phyloP scores from a whole-genome alignment of 1,140 invertebrate species.

The Trinorchestia longiramus region DNA sequence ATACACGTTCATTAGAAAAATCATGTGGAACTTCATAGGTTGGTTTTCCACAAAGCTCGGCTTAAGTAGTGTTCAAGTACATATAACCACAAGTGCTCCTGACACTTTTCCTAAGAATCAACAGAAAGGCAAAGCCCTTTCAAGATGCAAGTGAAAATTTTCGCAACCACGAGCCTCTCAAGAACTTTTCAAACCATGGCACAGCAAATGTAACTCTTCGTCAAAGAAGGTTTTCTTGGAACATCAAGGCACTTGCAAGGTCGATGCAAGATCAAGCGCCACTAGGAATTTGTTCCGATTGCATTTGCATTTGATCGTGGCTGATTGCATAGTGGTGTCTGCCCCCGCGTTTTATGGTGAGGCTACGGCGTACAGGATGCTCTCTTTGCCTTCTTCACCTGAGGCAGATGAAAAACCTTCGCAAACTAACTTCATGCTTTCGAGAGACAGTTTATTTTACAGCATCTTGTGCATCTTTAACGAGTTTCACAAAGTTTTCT shows the following conservation, averaged over 20 bases:
- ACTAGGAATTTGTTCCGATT: slow-evolving; percentile 6
- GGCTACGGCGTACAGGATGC: not conserved
- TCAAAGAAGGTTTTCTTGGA: not conserved
- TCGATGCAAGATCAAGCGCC: not conserved
- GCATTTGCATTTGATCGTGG: slow-evolving; percentile 48
- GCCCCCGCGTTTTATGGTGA: not conserved
- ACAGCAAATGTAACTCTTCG: not conserved
- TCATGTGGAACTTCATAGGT: too few relatives aligned
- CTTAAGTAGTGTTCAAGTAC: not conserved
- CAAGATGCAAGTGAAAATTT: not conserved
- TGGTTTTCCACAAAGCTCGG: too few relatives aligned
- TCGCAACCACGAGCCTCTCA: not conserved
- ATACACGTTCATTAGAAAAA: too few relatives aligned
- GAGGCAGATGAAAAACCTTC: not conserved
- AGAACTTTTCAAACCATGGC: not conserved
- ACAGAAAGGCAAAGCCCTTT: not conserved
- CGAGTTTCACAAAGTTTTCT: not conserved
- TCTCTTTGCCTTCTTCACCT: not conserved
- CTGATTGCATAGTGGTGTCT: slow-evolving; percentile 45
- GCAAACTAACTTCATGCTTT: slow-evolving; percentile 9
- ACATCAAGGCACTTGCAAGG: not conserved
- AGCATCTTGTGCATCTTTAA: not conserved
- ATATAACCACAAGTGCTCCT: not conserved
- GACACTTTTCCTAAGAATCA: not conserved
- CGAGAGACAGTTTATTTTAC: not conserved